Base-by-base conservation (phyloP, 2,888 invertebrate genomes). In the Melipona bicolor region DNA sequence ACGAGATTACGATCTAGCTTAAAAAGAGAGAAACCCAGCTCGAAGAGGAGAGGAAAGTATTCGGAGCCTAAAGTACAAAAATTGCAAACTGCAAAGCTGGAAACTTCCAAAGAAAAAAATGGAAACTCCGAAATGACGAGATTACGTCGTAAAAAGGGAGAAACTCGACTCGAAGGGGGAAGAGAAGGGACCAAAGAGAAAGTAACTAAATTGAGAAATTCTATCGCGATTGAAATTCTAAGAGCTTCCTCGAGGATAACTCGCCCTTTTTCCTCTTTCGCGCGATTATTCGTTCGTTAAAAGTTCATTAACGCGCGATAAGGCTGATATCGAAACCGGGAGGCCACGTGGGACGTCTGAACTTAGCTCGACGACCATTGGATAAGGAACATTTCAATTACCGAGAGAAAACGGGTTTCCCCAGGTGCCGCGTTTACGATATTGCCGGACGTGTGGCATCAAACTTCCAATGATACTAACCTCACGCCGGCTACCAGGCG, bases 371-470 rank as follows among this genome's bases (percentile, higher is more conserved):
- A 85, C 67, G 81, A 70, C 62, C 79, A 79, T 61, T 72, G 75
- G 85, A 87, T 81, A 88, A 88, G 88, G 89, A 91, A 90, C 91
- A 89, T 93, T 93, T 93, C 93, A 92, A 93, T 93, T 93, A 93
- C 93, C 91, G 88, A 88, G 78, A 91, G 93, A 93, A 93, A 93
- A 93, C 93, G 4, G 92, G 93, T 90, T 93, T 93, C 90, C 91
- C 90, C 90, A 93, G 91, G 90, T 92, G 92, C 85, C 56, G 75
- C 84, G 91, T 91, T 89, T 89, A 91, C 85, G 91, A 92, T 79
- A 81, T 92, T 90, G 90, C 90, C 89, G 86, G 89, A 87, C 89
- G 87, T 80, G 81, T 81, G 74, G 85, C 88, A 84, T 88, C 88
- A 89, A 90, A 88, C 91, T 91, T 89, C 89, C 89, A 89, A 83